Base-by-base conservation (phyloP, 2,888 invertebrate genomes). In the Microplitis manilae region DNA sequence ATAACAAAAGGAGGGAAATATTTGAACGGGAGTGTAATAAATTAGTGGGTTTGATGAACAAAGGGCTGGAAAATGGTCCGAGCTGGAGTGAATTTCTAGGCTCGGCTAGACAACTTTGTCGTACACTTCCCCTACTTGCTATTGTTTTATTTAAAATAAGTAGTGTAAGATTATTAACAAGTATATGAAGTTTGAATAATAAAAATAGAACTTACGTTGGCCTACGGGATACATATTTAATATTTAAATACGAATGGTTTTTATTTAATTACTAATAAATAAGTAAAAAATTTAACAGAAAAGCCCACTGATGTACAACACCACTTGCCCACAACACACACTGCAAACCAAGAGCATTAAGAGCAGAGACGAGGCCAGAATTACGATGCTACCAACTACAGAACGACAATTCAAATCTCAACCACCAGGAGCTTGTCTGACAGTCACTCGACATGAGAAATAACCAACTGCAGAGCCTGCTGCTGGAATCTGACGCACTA, bases 191-290 rank as follows among this genome's bases (percentile, higher is more conserved):
- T 30, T 64, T 71, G 41, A 50, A 69, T 60, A 65, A 73, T 69
- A 79, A 78, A 76, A 62, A 65, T 77, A 15, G 9, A 30, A 74
- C 61, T 71, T 68, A 93, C 93, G 93, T 90, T 93, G 93, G 89
- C 93, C 93, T 90, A 93, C 93, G 87, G 93, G 93, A 91, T 93
- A 93, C 93, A 93, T 93, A 90, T 90, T 91, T 84, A 82, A 82
- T 79, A 83, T 81, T 81, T 85, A 79, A 82, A 83, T 85, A 41
- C 87, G 82, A 83, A 85, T 86, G 87, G 86, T 86, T 85, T 85
- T 85, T 83, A 84, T 86, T 87, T 75, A 50, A 86, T 84, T 86
- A 87, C 87, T 87, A 87, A 87, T 85, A 86, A 87, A 88, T 85
- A 86, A 86, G 86, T 86, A 86, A 85, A 87, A 88, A 88, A 84